Evolutionary conservation across 1,140 invertebrate genomes (phyloP).

Genomic region (Hestina assimilis): DNA sequence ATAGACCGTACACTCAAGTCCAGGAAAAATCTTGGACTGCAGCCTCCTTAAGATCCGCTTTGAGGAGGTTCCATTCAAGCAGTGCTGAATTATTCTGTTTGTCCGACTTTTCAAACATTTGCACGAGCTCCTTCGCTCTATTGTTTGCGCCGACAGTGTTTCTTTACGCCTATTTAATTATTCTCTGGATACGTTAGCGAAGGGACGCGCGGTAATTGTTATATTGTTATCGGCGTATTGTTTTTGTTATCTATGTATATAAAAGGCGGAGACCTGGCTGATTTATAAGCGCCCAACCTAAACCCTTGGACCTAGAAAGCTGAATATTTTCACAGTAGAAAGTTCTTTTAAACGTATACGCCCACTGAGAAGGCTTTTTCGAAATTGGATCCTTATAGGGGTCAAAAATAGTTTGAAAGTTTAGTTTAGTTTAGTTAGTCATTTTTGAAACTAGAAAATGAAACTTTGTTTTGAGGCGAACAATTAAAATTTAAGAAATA

Average conservation of each 20-base stretch:
- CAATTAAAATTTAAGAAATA: no score
- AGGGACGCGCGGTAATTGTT: not conserved
- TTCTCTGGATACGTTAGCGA: not conserved
- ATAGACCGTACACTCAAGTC: constrained; percentile 19
- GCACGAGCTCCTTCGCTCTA: constrained; percentile 30
- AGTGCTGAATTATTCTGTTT: constrained; percentile 70
- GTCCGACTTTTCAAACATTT: constrained; percentile 60
- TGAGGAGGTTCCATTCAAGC: constrained; percentile 53
- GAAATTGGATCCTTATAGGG: no score
- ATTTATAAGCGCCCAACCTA: no score
- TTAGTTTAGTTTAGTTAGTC: no score
- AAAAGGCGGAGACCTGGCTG: no score
- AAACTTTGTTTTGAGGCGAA: no score
- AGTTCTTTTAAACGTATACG: no score
- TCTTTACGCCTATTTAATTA: constrained; percentile 7
- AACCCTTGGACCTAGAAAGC: no score
- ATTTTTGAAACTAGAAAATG: no score
- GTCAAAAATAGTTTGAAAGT: no score
- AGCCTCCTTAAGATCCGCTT: constrained; percentile 44
- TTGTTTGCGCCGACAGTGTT: constrained; percentile 37
- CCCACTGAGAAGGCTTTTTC: no score
- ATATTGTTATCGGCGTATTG: not conserved
- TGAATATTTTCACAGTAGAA: no score
- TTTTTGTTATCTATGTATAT: not conserved
- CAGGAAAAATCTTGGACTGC: constrained; percentile 55